Percentiles rank a stretch among this genome's conserved stretches.
These are phyloP conservation scores for Epinephelus cyanopodus DNA, from an alignment of 2,113 vertebrate species.

Conservation along the genomic window DNA sequence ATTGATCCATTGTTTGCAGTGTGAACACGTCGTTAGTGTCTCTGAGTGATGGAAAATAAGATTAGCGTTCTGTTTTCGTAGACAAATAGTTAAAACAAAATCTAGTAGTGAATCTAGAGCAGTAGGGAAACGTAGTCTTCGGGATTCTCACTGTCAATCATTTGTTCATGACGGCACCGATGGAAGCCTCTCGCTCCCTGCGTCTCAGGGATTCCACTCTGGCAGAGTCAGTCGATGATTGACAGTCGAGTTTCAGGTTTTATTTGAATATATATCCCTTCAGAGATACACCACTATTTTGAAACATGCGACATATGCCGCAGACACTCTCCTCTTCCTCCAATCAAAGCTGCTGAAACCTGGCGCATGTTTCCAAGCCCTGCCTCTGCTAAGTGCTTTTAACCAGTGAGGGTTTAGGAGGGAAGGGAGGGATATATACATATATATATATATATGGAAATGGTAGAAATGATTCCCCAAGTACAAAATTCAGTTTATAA, in stretches of 20 bases:
- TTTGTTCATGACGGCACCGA: conserved; percentile 58
- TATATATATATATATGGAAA: not conserved
- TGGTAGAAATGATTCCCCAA: conserved; percentile 6
- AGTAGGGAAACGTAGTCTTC: conserved; percentile 8
- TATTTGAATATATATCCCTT: not conserved
- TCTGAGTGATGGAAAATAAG: not conserved
- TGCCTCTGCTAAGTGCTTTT: conserved; percentile 73
- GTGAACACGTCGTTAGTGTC: not conserved
- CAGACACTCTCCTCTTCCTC: conserved; percentile 41
- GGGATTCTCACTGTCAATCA: conserved; percentile 52
- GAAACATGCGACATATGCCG: not conserved
- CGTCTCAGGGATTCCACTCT: conserved; percentile 63
- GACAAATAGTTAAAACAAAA: too few relatives aligned
- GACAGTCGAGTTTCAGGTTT: conserved; percentile 4
- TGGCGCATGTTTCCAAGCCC: conserved; percentile 75
- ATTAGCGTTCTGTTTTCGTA: not conserved
- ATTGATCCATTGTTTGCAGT: not conserved
- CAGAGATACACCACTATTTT: not conserved
- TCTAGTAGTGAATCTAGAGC: too few relatives aligned
- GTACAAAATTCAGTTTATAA: not conserved
- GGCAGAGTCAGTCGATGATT: conserved; percentile 62
- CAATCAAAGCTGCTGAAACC: conserved; percentile 78
- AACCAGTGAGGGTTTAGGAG: conserved; percentile 46
- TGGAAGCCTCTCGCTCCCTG: conserved; percentile 66
- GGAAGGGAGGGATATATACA: not conserved